Evolutionary conservation across 2,888 invertebrate species (phyloP), one percentile per base, ranked within the genome.

Genomic region (Trichogramma dendrolimi): DNA sequence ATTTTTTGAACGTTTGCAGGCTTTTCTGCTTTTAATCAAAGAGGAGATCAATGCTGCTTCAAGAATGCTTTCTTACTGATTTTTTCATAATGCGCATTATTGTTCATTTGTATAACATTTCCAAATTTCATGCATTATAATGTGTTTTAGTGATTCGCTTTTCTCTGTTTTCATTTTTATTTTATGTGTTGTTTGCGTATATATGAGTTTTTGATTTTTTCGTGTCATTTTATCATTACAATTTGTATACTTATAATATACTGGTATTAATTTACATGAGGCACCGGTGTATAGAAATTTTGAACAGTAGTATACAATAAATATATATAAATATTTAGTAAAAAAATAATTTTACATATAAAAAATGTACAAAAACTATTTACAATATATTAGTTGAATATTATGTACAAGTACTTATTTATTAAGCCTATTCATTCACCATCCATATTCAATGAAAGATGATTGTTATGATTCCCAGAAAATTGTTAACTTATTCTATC

Each of bases 261-360:
- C 52, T 55, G 55, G 62, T 62, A 62, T 44, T 42, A 48, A 11
- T 27, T 40, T 38, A 41, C 49, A 27, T 8, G 51, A 58, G 41
- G 62, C 42, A 62, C 52, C 48, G 56, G 38, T 62, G 55, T 62
- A 59, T 40, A 8, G 38, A 58, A 58, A 50, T 55, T 14, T 8
- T 14, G 2, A 43, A 4, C 11, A 8, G 39, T 27, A 27, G 49
- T 53, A 14, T 41, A 54, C n/a, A 43, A 40, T 52, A 58, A 39
- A n/a, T n/a, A 42, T n/a, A 41, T 6, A 5, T 40, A 48, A 44
- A 42, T 11, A 8, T n/a, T 60, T 44, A 47, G 52, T n/a, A 46
- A 48, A 44, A 50, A 14, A 50, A 50, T 10, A 54, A n/a, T 51
- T 51, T n/a, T 51, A 11, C 4, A 50, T n/a, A 58, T 56, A 56